Evolutionary conservation across 1,140 invertebrate genomes (phyloP), one percentile per base, ranked within the genome.

Genomic region (Zaprionus taronus): DNA sequence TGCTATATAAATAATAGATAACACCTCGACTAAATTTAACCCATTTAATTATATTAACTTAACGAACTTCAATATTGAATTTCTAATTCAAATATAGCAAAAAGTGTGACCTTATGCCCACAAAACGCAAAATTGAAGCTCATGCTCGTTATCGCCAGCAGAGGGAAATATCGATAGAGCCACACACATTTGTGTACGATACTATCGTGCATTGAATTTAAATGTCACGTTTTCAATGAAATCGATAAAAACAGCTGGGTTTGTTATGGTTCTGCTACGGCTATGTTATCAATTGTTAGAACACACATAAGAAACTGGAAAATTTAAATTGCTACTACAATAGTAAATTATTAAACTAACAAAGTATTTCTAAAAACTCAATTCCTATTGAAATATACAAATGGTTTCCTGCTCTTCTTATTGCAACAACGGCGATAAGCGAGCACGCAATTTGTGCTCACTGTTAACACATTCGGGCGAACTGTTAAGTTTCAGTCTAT

Each of bases 401-500:
- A 22, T 12, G 12, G 20, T 20, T 49, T 12, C 1, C 9, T 22
- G 22, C 3, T 5, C 6, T 44, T 49, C 47, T 9, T 22, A 12
- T 3, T 51, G 47, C 47, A 5, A 20, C 9, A 51, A 14, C 20
- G 20, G 1, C 20, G 20, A 51, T 51, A 14, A 51, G 22, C 47
- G 47, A 51, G 47, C 47, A 51, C 47, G 47, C 17, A 51, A 24
- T 24, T 51, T 51, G 24, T 34, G 61, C 44, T 20, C 41, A 34
- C 68, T 63, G 58, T 55, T 63, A 62, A 28, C 22, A 22, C 49
- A 31, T 14, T 55, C 17, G 34, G 51, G 51, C 38, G 49, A 64
- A 56, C 31, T 64, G 60, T 64, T 56, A 64, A 64, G 24, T 34
- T n/a, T 34, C 67, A 75, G 72, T 75, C 67, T 75, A 71, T 24